Percentiles rank a stretch among this genome's conserved stretches.
Conservation (phyloP, 2,113 vertebrate species). For the Amphiprion percula region DNA sequence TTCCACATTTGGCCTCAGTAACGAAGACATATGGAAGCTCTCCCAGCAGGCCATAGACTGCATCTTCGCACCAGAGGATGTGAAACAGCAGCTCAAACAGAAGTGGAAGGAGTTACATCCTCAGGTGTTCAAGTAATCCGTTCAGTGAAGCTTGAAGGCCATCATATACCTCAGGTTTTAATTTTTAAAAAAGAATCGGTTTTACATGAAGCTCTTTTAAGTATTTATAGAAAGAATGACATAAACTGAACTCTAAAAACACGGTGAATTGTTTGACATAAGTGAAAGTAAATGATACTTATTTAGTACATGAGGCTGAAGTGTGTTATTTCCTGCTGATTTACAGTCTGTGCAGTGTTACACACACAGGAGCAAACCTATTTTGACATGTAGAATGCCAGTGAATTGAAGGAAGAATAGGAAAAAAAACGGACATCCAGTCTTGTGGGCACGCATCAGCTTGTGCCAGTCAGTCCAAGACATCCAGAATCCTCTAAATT, state of each 20-base stretch:
- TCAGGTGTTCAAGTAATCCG: constrained; percentile 63
- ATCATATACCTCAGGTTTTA: constrained; percentile 55
- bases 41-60: constrained; percentile 91
- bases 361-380: constrained; percentile 7
- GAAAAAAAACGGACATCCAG: constrained; percentile 3
- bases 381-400: background rate
- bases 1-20: constrained; percentile 89
- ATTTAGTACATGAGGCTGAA: constrained; percentile 32
- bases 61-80: constrained; percentile 87
- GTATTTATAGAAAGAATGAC: constrained; percentile 24
- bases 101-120: constrained; percentile 88
- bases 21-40: constrained; percentile 89
- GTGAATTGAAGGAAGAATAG: background rate
- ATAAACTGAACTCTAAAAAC: background rate
- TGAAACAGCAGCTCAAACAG: constrained; percentile 88
- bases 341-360: constrained; percentile 19
- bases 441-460: background rate
- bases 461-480: constrained; percentile 3
- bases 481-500: background rate
- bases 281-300: constrained; percentile 35
- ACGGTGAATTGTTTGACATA: constrained; percentile 4
- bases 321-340: constrained; percentile 24
- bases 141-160: background rate
- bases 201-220: constrained; percentile 11
- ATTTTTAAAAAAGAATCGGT: background rate